These are phyloP conservation scores for Caerostris darwini DNA, from an alignment of 1,140 invertebrate genomes.

Conservation along the genomic window DNA sequence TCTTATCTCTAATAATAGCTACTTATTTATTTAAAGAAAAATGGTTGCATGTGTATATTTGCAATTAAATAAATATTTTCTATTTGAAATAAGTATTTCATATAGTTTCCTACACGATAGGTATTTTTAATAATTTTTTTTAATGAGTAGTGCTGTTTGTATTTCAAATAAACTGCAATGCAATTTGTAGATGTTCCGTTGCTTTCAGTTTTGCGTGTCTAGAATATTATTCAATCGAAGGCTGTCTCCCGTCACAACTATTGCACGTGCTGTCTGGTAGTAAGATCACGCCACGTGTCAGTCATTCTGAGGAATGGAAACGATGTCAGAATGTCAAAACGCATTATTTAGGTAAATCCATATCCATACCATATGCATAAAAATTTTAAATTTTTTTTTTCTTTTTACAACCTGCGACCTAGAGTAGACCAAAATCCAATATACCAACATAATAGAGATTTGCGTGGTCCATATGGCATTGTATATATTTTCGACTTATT, in stretches of 20 bases:
- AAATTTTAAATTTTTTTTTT: too few relatives aligned
- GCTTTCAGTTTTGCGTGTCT: neutral
- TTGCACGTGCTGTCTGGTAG: conserved; percentile 54
- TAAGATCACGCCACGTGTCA: conserved; percentile 54
- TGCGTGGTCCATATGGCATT: too few relatives aligned
- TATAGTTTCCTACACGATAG: too few relatives aligned
- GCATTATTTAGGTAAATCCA: conserved; percentile 9
- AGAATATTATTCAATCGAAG: conserved; percentile 43
- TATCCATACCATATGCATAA: neutral
- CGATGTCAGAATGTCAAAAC: neutral
- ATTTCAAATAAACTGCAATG: neutral
- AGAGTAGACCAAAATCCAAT: neutral
- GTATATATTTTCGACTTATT: too few relatives aligned
- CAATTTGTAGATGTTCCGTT: conserved; percentile 19
- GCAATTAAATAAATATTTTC: too few relatives aligned
- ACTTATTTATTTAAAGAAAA: too few relatives aligned
- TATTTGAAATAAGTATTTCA: too few relatives aligned
- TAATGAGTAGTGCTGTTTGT: neutral
- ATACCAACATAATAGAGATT: too few relatives aligned
- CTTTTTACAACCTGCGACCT: neutral
- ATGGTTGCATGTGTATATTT: too few relatives aligned
- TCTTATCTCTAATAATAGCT: too few relatives aligned
- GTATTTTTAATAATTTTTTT: too few relatives aligned
- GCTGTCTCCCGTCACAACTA: conserved; percentile 56
- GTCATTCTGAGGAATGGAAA: neutral